phyloP scores from a whole-genome alignment of 1,140 invertebrate genomes.

The Sitobion miscanthi region DNA sequence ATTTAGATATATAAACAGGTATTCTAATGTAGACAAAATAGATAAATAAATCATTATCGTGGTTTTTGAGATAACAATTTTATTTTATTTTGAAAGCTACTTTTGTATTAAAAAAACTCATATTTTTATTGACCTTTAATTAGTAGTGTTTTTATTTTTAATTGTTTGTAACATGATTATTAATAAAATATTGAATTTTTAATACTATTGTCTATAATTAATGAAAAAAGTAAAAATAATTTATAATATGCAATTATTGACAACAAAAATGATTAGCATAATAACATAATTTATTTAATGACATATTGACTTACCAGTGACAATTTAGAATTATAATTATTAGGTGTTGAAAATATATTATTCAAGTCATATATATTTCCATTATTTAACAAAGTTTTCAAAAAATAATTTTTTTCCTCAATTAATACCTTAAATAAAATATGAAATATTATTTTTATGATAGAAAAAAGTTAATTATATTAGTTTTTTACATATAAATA shows the following conservation, averaged over 20 bases:
- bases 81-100: too few species aligned
- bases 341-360: neutral
- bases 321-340: neutral
- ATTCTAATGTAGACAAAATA: neutral
- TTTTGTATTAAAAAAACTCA: too few species aligned
- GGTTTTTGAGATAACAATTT: neutral
- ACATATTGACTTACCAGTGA: neutral
- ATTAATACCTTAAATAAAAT: neutral
- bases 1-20: neutral
- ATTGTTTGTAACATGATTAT: neutral
- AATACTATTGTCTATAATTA: too few species aligned
- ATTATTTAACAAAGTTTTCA: neutral
- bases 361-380: neutral
- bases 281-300: neutral
- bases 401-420: neutral
- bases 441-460: neutral
- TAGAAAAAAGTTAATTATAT: neutral
- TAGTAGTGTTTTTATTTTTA: neutral
- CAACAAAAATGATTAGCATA: neutral
- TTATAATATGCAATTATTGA: neutral
- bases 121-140: neutral
- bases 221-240: too few species aligned
- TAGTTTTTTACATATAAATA: neutral
- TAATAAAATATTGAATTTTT: too few species aligned
- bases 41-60: neutral